Evolutionary conservation across 2,113 vertebrate genomes (phyloP).

Genomic region (Puma concolor): DNA sequence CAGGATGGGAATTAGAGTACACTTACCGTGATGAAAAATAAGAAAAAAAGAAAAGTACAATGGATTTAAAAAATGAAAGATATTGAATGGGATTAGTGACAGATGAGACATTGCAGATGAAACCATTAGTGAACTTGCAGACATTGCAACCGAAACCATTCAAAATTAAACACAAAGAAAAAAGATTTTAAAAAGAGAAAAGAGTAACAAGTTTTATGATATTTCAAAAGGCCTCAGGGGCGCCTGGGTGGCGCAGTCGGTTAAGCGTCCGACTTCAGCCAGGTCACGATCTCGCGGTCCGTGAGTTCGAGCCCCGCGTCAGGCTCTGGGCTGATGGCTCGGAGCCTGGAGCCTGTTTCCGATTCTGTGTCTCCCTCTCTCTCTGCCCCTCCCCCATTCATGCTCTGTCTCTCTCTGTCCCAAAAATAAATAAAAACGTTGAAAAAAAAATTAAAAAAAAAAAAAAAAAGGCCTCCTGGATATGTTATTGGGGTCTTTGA

Average conservation of each 20-base stretch:
- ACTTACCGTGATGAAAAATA: neutral
- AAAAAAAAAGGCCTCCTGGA: neutral
- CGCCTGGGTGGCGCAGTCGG: too few relatives aligned
- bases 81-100: neutral
- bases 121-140: neutral
- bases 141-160: neutral
- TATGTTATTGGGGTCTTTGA: neutral
- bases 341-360: too few relatives aligned
- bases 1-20: neutral
- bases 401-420: too few relatives aligned
- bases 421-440: too few relatives aligned
- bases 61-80: neutral
- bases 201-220: neutral
- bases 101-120: neutral
- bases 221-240: neutral
- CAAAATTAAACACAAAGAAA: neutral
- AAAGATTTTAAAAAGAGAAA: neutral
- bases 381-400: too few relatives aligned
- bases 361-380: too few relatives aligned
- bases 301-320: too few relatives aligned
- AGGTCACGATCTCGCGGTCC: too few relatives aligned
- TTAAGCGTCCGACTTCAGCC: too few relatives aligned
- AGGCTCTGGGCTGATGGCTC: too few relatives aligned
- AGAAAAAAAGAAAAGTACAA: neutral
- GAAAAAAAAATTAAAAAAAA: too few relatives aligned